These are phyloP conservation scores for Excalfactoria chinensis DNA, from an alignment of 2,113 vertebrate species.

Conservation along the genomic window DNA sequence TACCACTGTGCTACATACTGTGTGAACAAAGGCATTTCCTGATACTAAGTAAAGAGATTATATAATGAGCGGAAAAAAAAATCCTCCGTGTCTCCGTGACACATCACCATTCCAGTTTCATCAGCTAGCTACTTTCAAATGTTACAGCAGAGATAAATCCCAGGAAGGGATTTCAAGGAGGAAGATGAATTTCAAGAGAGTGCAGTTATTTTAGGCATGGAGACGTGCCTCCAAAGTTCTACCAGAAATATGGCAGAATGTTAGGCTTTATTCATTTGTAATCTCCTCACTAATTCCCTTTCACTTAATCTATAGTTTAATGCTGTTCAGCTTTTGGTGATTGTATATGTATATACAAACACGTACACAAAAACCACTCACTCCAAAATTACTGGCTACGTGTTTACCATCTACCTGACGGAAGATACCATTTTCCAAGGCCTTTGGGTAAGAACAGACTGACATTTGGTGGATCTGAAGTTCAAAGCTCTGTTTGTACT, in stretches of 20 bases:
- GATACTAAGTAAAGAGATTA: background rate
- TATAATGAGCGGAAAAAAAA: background rate
- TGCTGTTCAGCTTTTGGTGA: background rate
- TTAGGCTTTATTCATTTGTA: background rate
- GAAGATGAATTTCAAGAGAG: background rate
- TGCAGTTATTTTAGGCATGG: background rate
- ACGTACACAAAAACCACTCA: background rate
- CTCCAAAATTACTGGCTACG: background rate
- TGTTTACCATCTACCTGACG: background rate
- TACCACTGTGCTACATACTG: fast-evolving
- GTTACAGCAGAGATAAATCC: background rate
- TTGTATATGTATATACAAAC: background rate
- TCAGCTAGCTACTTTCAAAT: background rate
- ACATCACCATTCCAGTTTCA: background rate
- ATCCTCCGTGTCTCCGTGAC: background rate
- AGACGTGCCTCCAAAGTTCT: background rate
- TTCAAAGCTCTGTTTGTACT: constrained; percentile 8
- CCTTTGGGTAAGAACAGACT: background rate
- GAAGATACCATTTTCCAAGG: background rate
- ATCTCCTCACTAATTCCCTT: background rate
- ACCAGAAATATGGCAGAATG: background rate
- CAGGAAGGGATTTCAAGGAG: background rate
- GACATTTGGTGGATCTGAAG: background rate
- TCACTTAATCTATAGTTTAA: background rate
- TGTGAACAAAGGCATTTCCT: background rate